A percentile compares a stretch with the other conserved stretches of the same genome.
phyloP scores from a whole-genome alignment of 2,888 invertebrate genomes.

The Caenorhabditis uteleia region DNA sequence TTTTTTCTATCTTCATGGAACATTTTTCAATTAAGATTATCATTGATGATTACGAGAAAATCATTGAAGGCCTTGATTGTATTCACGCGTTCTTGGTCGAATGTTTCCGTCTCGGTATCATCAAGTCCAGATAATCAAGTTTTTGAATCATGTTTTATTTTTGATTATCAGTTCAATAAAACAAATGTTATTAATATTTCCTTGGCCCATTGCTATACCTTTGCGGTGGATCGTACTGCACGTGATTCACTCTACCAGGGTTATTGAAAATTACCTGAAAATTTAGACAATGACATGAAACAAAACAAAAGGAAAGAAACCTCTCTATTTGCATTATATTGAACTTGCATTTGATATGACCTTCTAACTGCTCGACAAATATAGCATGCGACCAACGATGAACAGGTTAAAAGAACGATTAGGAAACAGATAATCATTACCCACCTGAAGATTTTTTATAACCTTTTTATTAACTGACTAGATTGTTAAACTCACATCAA shows the following conservation, averaged over 20 bases:
- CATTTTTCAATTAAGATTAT: too few species aligned
- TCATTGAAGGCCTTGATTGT: too few species aligned
- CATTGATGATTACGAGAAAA: too few species aligned
- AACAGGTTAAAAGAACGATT: conserved; percentile 55
- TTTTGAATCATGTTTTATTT: too few species aligned
- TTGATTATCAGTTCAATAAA: too few species aligned
- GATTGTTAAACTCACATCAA: conserved; percentile 46
- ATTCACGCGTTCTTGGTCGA: too few species aligned
- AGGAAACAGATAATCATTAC: conserved; percentile 55
- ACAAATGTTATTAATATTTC: background rate
- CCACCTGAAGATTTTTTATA: conserved; percentile 45
- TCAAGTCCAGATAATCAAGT: too few species aligned
- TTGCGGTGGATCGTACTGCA: conserved; percentile 37
- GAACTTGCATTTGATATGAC: conserved; percentile 48
- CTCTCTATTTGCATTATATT: conserved; percentile 37
- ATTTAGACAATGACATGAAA: background rate
- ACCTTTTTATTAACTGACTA: too few species aligned
- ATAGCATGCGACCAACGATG: conserved; percentile 60
- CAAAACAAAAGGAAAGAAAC: conserved; percentile 5
- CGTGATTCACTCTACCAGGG: conserved; percentile 49
- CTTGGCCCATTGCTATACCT: conserved; percentile 10
- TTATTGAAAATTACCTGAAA: conserved; percentile 43
- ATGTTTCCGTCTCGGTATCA: too few species aligned
- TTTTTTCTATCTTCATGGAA: too few species aligned
- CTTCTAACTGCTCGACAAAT: conserved; percentile 54